Evolutionary conservation across 2,113 vertebrate species (phyloP).

Genomic region (Chlorodrepanis virens): DNA sequence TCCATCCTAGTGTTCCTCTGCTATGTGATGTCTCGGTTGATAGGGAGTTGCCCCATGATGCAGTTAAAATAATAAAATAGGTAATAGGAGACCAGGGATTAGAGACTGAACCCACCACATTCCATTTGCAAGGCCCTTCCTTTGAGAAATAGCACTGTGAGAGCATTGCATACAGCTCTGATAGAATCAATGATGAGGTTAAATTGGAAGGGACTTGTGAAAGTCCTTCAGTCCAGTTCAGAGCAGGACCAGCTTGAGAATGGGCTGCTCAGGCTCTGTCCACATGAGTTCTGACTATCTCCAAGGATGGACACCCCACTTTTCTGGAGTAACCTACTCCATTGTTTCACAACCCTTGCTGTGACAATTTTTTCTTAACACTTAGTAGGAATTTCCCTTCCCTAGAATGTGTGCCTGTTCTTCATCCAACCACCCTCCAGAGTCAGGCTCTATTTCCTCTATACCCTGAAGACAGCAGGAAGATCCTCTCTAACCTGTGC

Average conservation of each 20-base stretch:
- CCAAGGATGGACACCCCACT: neutral
- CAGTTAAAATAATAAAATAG: conserved; percentile 64
- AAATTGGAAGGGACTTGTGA: neutral
- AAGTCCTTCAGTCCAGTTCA: neutral
- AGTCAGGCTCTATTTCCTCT: neutral
- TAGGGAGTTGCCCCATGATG: conserved; percentile 63
- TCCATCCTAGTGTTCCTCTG: conserved; percentile 49
- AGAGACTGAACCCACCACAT: conserved; percentile 30
- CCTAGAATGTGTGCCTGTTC: neutral
- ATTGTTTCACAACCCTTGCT: neutral
- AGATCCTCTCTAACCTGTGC: neutral
- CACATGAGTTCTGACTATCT: neutral
- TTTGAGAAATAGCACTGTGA: conserved; percentile 32
- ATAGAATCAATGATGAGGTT: neutral
- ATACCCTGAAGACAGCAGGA: neutral
- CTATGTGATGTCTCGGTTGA: conserved; percentile 39
- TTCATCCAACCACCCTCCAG: neutral
- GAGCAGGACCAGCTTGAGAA: neutral
- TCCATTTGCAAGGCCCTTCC: conserved; percentile 31
- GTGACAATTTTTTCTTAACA: neutral
- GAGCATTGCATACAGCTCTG: neutral
- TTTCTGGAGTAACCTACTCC: neutral
- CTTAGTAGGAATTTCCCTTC: neutral
- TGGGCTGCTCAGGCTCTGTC: neutral
- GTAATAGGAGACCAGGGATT: conserved; percentile 57